Evolutionary conservation across 2,888 invertebrate species (phyloP), one percentile per base, ranked within the genome.

Genomic region (Tachina lurida): DNA sequence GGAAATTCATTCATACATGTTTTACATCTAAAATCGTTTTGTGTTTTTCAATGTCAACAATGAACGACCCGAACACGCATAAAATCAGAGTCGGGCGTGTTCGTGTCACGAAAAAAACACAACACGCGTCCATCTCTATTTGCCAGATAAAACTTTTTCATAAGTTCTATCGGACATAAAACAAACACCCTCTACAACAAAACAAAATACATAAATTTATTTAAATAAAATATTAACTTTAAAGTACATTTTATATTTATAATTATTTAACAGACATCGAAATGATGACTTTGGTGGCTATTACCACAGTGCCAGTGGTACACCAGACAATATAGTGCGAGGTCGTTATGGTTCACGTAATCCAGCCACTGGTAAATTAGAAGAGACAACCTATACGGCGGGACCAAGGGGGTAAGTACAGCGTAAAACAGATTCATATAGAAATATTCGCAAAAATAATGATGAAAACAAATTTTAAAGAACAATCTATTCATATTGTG

Each of bases 341-440:
- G 96, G 96, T 76, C 94, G 95, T 91, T 96, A 96, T 91, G 96
- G 96, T 63, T 95, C 95, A 84, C 94, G 95, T 89, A 96, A 95
- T 92, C 95, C 96, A n/a, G 94, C 94, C 85, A 95, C 95, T 87
- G 95, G 96, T 75, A 94, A 94, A 68, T 93, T 95, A 71, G 95
- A 96, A 89, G 95, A 95, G 90, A 95, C 95, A 4, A 94, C 95
- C 60, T 96, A 96, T 90, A 95, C 96, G 10, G 96, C 96, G 58
- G 96, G 96, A 80, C 95, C 95, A 86, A 94, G 96, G 91, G 96
- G 96, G 93, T 95, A 90, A 93, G 94, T 90, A 31, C 31, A 31
- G n/a, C 15, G 9, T 13, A n/a, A n/a, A 31, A 9, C 22, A n/a
- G 22, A 22, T 56, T 12, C 7, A n/a, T 22, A 39, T n/a, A 31